These are phyloP conservation scores for Creontiades dilutus DNA, from an alignment of 2,888 invertebrate species.

Conservation along the genomic window DNA sequence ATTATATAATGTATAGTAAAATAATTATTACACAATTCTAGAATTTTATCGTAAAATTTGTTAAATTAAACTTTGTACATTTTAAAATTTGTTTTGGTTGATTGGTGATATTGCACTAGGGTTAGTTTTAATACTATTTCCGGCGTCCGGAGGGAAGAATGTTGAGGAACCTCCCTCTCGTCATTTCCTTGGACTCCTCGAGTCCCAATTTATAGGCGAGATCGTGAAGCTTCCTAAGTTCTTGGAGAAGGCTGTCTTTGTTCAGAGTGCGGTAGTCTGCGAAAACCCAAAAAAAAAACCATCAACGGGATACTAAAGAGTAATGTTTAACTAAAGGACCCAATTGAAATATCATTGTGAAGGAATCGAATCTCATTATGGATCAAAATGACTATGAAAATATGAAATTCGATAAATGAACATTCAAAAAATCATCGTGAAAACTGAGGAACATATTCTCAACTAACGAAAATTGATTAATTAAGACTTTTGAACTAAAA, in stretches of 20 bases:
- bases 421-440: too few relatives aligned
- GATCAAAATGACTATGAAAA: too few relatives aligned
- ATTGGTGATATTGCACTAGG: constrained; percentile 45
- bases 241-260: constrained; percentile 91
- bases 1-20: constrained; percentile 18
- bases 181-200: constrained; percentile 98
- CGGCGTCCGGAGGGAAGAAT: constrained; percentile 80
- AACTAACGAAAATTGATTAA: too few relatives aligned
- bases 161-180: constrained; percentile 95
- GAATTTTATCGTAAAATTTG: neutral
- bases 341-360: too few relatives aligned
- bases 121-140: constrained; percentile 2
- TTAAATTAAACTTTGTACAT: constrained; percentile 32
- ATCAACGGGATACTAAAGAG: too few relatives aligned
- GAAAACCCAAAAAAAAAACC: constrained; percentile 76
- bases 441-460: too few relatives aligned
- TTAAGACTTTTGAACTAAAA: too few relatives aligned
- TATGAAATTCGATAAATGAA: too few relatives aligned
- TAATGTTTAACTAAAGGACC: too few relatives aligned
- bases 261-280: constrained; percentile 87
- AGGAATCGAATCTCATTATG: too few relatives aligned
- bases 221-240: constrained; percentile 96
- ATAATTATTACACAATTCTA: constrained; percentile 28
- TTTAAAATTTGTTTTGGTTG: constrained; percentile 8
- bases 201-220: constrained; percentile 95